A percentile compares a stretch with the other conserved stretches of the same genome.
Evolutionary conservation across 2,797 vertebrate species (phyloP).

Genomic region (Sebastes cheni): DNA sequence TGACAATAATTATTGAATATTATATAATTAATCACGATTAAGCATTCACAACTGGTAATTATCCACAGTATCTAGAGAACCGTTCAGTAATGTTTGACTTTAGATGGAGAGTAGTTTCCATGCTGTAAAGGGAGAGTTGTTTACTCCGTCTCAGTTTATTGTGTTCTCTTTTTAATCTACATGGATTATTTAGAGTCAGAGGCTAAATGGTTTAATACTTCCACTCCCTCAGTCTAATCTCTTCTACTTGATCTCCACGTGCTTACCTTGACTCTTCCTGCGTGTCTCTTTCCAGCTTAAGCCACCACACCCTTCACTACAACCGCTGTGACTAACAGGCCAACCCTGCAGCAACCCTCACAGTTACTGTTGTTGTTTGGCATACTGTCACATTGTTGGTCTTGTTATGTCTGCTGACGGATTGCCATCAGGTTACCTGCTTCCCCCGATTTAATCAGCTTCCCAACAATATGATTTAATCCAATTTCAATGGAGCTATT

Average conservation of each 20-base stretch:
- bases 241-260: slow-evolving; percentile 36
- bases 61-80: not conserved
- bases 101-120: not conserved
- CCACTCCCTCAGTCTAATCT: slow-evolving; percentile 33
- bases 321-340: not conserved
- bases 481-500: slow-evolving; percentile 39
- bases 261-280: slow-evolving; percentile 17
- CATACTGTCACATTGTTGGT: slow-evolving; percentile 19
- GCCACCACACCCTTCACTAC: slow-evolving; percentile 20
- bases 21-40: not conserved
- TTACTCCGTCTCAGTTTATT: not conserved
- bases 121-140: not conserved
- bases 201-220: slow-evolving; percentile 61
- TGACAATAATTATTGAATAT: not conserved
- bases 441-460: slow-evolving; percentile 33
- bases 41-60: not conserved
- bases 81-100: not conserved
- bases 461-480: slow-evolving; percentile 36
- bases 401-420: slow-evolving; percentile 11
- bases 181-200: slow-evolving; percentile 53
- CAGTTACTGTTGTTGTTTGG: not conserved
- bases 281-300: slow-evolving; percentile 16
- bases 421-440: slow-evolving; percentile 21
- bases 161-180: slow-evolving; percentile 32
- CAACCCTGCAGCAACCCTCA: not conserved